A percentile compares a stretch with the other conserved stretches of the same genome.
These are phyloP conservation scores for Oophaga sylvatica DNA, from an alignment of 2,797 vertebrate species.

Conservation along the genomic window DNA sequence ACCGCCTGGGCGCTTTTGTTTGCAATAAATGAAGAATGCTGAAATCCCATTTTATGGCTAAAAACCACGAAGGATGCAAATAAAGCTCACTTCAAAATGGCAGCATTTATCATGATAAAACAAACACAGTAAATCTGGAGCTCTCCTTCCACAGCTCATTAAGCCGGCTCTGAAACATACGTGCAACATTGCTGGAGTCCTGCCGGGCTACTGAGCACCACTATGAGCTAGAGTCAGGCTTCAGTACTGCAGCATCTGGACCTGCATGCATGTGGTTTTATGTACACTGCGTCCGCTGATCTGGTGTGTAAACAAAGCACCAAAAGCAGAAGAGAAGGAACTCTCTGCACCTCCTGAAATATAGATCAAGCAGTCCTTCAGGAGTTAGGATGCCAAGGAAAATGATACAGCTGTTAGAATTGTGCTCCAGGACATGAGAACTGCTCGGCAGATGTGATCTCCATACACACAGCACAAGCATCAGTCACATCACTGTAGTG, in stretches of 20 bases:
- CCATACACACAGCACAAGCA: conserved; percentile 4
- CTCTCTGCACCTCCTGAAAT: conserved; percentile 15
- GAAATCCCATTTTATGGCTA: conserved; percentile 18
- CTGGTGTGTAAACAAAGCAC: conserved; percentile 46
- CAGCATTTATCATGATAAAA: conserved; percentile 72
- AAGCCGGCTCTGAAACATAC: conserved; percentile 62
- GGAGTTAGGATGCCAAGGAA: conserved; percentile 6
- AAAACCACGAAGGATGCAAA: conserved; percentile 52
- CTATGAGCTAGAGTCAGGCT: conserved; percentile 37
- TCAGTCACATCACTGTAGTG: conserved; percentile 16
- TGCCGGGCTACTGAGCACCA: conserved; percentile 39
- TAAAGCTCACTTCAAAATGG: conserved; percentile 70
- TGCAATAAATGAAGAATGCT: conserved; percentile 1
- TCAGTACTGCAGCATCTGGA: conserved; percentile 45
- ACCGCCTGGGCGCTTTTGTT: background rate
- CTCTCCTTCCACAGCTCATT: conserved; percentile 75
- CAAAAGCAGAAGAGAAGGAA: background rate
- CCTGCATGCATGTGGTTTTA: conserved; percentile 48
- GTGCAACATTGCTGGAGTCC: conserved; percentile 54
- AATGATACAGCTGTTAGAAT: conserved; percentile 5
- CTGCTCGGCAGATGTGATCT: conserved; percentile 26
- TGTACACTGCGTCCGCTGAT: conserved; percentile 27
- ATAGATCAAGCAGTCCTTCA: conserved; percentile 29
- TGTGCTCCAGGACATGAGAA: background rate
- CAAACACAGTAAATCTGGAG: conserved; percentile 71